Base-by-base conservation (phyloP, 2,888 invertebrate genomes). In the Phlogophora meticulosa region DNA sequence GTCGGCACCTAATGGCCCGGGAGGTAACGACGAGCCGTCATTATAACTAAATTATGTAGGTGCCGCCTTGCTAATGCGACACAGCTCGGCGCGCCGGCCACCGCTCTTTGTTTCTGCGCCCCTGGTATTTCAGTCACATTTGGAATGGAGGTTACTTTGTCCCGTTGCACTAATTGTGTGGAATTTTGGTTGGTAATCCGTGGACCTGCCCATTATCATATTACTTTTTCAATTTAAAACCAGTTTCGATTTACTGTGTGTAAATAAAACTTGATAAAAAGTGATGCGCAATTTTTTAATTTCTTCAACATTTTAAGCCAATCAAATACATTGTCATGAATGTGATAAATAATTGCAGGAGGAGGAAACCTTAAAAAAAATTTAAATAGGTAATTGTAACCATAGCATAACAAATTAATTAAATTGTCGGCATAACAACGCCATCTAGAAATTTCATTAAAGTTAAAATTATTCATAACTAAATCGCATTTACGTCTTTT, bases 21-120 rank as follows among this genome's bases (percentile, higher is more conserved):
- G 87, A 87, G 87, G 87, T 86, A 87, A 88, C 87, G 87, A 89
- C 86, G 85, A 81, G 85, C 84, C 85, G 87, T 90, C 91, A 91
- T 92, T 91, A 91, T 90, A 90, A 88, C 90, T 91, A 87, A 90
- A 92, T 92, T 91, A 91, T 89, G 90, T 89, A 89, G 86, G 89
- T 87, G 87, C 85, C 82, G 84, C 83, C 82, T 84, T 85, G 87
- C 87, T 89, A 90, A 90, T 87, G 89, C 87, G 87, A 86, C 86
- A 81, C 81, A 80, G 84, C 74, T 78, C 77, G 77, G 77, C 77
- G 80, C 72, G 65, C 66, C 71, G 83, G 64, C 72, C 81, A 83
- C 82, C 72, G 78, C 82, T 81, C 77, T 75, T 76, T 73, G 65
- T 81, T 83, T 80, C 83, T 88, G 85, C 58, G 65, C 60, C 71